Conservation (phyloP, 2,888 invertebrate species). For the Chymomyza fuscimana region DNA sequence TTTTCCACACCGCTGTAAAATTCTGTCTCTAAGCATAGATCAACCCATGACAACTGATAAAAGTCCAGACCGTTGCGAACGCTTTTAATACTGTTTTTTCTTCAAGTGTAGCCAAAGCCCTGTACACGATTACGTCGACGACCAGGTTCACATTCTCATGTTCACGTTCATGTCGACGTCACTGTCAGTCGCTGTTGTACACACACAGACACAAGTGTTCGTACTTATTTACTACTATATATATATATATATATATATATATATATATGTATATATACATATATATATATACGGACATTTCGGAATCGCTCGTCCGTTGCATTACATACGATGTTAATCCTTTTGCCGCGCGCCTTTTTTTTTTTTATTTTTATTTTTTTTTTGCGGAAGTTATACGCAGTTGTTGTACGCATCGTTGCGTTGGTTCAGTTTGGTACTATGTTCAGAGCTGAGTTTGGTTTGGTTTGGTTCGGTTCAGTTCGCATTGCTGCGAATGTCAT, state of each 20-base stretch:
- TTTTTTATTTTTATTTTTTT: not conserved
- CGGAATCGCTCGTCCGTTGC: not conserved
- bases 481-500: conserved; percentile 14
- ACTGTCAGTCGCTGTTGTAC: not conserved
- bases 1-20: too few species aligned
- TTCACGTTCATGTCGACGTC: not conserved
- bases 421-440: too few species aligned
- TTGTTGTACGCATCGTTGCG: not conserved
- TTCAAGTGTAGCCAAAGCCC: not conserved
- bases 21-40: too few species aligned
- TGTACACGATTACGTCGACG: not conserved
- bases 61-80: too few species aligned
- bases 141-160: not conserved
- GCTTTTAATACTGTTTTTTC: not conserved
- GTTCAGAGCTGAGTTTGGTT: not conserved
- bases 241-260: too few species aligned
- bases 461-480: not conserved
- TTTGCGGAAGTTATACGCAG: not conserved
- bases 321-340: not conserved
- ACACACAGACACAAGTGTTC: too few species aligned
- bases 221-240: too few species aligned
- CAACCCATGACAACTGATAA: too few species aligned
- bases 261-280: too few species aligned
- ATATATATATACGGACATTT: not conserved
- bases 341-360: conserved; percentile 5